Base-by-base conservation (phyloP, 1,140 invertebrate species). In the Drosophila pseudoananassae region DNA sequence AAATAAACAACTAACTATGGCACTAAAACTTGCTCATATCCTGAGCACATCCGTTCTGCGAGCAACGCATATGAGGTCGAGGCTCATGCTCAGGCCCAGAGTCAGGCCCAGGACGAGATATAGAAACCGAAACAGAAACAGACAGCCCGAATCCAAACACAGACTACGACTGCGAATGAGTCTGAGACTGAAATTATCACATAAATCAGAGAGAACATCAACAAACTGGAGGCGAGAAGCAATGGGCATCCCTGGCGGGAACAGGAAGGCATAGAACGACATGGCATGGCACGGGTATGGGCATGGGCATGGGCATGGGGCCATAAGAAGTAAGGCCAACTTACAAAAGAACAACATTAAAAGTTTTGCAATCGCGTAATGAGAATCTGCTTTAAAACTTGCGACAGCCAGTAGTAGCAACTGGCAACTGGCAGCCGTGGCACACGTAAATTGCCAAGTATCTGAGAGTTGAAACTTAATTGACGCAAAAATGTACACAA, bases 331-430 rank as follows among this genome's bases (percentile, higher is more conserved):
- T 63, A 82, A 71, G 64, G 78, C 74, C 84, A 87, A 88, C 79
- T 87, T 88, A 83, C 78, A 88, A 89, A 89, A 89, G 85, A 89
- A 88, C 76, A 90, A 83, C 84, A 89, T 89, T 89, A 89, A 89
- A 89, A 89, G 73, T 89, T 89, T 89, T 72, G 76, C 84, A 89
- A 89, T 89, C 84, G 84, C 84, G 85, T 89, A 89, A 89, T 89
- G 84, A 89, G 84, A 89, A 89, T 89, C 84, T 89, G 84, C 85
- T 89, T 89, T 89, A 89, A 89, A 89, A 84, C 76, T 89, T 89
- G 85, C 83, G 79, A 77, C 84, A 89, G 83, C 52, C 83, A 51
- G 64, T 74, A 80, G 73, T 57, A 65, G 36, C 46, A 59, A 51
- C 33, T 54, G 63, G 36, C 49, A 59, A 51, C 33, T 54, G 63